phyloP scores from a whole-genome alignment of 2,113 vertebrate genomes.

The Embiotoca jacksoni region DNA sequence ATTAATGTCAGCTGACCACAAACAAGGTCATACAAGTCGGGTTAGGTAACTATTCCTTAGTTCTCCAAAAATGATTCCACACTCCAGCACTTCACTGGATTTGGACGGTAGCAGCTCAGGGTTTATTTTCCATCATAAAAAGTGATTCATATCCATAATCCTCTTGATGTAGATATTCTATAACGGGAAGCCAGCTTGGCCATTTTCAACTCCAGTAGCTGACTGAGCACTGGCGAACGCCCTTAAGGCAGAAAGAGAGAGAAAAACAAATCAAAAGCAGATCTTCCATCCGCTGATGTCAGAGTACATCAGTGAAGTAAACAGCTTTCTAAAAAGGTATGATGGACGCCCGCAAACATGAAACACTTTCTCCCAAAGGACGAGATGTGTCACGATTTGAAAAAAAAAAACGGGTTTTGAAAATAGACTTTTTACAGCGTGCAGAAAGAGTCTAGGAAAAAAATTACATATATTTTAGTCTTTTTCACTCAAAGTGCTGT shows the following conservation, averaged over 20 bases:
- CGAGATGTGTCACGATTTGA: too few species aligned
- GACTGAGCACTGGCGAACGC: neutral
- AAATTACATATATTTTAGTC: neutral
- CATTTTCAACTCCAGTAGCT: neutral
- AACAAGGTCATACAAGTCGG: neutral
- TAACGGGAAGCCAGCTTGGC: neutral
- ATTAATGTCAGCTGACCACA: neutral
- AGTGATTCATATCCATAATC: neutral
- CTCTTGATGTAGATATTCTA: neutral
- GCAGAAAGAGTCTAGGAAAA: neutral
- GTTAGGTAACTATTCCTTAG: neutral
- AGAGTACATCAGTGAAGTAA: neutral
- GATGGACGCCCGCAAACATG: neutral
- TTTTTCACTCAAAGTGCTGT: neutral
- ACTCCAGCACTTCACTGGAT: neutral
- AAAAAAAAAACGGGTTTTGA: too few species aligned
- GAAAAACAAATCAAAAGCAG: neutral
- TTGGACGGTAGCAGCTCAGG: neutral
- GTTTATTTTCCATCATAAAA: neutral
- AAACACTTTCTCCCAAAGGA: neutral
- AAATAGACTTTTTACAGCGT: neutral
- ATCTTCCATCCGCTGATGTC: conserved; percentile 9
- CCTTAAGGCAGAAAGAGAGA: neutral
- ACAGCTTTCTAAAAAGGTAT: neutral
- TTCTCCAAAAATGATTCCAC: too few species aligned